Conservation (phyloP, 2,113 vertebrate species). For the Melozone crissalis region DNA sequence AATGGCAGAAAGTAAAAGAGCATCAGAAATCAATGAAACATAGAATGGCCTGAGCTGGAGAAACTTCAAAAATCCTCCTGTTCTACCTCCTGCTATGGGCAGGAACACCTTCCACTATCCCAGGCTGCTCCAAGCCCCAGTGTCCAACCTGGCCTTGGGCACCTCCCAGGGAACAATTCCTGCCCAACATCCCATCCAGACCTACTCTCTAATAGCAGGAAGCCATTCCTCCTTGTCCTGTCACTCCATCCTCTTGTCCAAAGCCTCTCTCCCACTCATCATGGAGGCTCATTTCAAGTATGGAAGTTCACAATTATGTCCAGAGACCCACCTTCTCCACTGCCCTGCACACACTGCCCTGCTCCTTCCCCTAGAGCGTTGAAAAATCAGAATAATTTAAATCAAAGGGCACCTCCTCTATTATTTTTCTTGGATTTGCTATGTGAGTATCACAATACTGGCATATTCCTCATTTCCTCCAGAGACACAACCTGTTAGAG, state of each 20-base stretch:
- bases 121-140: neutral
- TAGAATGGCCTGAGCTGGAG: neutral
- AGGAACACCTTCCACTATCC: neutral
- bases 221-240: neutral
- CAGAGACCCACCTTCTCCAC: fast-evolving
- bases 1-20: neutral
- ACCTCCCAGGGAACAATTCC: neutral
- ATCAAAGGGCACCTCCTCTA: neutral
- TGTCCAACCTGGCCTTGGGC: neutral
- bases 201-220: neutral
- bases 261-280: neutral
- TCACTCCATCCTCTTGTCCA: neutral
- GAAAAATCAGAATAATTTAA: neutral
- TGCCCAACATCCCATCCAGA: neutral
- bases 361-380: neutral
- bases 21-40: neutral
- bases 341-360: fast-evolving
- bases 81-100: neutral
- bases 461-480: neutral
- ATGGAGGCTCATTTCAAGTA: neutral
- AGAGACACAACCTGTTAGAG: neutral
- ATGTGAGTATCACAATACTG: fast-evolving
- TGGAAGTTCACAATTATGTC: neutral
- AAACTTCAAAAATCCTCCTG: neutral
- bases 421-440: neutral